These are phyloP conservation scores for Ispidina picta DNA, from an alignment of 2,797 vertebrate genomes.

Conservation along the genomic window DNA sequence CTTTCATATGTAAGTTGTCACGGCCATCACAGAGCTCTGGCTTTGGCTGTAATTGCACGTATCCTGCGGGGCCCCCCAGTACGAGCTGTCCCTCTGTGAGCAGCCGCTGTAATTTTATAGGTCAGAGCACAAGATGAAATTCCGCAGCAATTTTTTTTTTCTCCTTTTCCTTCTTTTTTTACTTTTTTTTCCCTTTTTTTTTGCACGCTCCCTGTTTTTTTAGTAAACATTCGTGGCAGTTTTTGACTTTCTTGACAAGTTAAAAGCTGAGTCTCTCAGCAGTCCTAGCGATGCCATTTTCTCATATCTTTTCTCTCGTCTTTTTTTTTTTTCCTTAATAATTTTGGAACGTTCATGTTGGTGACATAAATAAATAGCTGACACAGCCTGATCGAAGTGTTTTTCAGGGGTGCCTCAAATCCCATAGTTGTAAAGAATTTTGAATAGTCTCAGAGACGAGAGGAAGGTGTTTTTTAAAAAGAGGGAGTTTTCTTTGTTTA, in stretches of 20 bases:
- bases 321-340: neutral
- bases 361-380: slow-evolving; percentile 49
- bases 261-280: slow-evolving; percentile 64
- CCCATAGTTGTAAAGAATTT: neutral
- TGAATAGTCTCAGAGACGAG: neutral
- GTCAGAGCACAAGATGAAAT: slow-evolving; percentile 70
- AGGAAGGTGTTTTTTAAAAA: neutral
- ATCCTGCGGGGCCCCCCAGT: slow-evolving; percentile 70
- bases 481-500: neutral
- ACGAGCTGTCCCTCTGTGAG: slow-evolving; percentile 57
- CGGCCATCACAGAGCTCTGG: slow-evolving; percentile 58
- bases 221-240: slow-evolving; percentile 38
- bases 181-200: neutral
- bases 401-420: slow-evolving; percentile 11
- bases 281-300: slow-evolving; percentile 45
- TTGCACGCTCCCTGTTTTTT: slow-evolving; percentile 32
- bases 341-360: neutral
- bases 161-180: too few relatives aligned
- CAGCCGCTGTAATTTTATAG: slow-evolving; percentile 71
- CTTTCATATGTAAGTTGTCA: slow-evolving; percentile 97
- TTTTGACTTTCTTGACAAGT: slow-evolving; percentile 56
- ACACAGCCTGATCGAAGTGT: neutral
- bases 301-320: slow-evolving; percentile 38
- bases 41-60: slow-evolving; percentile 64
- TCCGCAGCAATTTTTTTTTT: neutral